These are phyloP conservation scores for Hypomecis punctinalis DNA, from an alignment of 2,888 invertebrate species.

Conservation along the genomic window DNA sequence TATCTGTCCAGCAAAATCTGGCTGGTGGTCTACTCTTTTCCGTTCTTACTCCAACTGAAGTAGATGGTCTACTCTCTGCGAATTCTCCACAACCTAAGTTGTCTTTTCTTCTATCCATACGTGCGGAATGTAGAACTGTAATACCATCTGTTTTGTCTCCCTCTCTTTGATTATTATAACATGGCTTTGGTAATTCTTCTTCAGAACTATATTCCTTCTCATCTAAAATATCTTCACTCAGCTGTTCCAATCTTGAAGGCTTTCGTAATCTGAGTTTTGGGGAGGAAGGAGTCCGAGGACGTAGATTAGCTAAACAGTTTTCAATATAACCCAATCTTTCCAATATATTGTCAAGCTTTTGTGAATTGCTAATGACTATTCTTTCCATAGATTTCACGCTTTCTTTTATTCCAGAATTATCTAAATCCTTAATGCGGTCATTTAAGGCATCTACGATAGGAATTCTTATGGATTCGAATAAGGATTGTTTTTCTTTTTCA, in stretches of 20 bases:
- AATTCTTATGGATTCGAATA: slow-evolving; percentile 66
- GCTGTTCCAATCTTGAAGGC: slow-evolving; percentile 65
- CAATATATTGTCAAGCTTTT: slow-evolving; percentile 65
- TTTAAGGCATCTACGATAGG: slow-evolving; percentile 69
- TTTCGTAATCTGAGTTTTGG: slow-evolving; percentile 43
- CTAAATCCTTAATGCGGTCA: slow-evolving; percentile 63
- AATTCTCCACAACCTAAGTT: slow-evolving; percentile 58
- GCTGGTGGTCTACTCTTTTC: slow-evolving; percentile 66
- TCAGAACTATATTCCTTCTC: slow-evolving; percentile 61
- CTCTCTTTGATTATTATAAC: slow-evolving; percentile 37
- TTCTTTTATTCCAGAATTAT: slow-evolving; percentile 47
- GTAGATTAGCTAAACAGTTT: slow-evolving; percentile 49
- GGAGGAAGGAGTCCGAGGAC: slow-evolving; percentile 17
- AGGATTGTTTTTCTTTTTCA: slow-evolving; percentile 64
- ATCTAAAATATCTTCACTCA: slow-evolving; percentile 59
- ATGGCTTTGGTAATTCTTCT: slow-evolving; percentile 57
- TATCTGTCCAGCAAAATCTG: slow-evolving; percentile 77
- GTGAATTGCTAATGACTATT: slow-evolving; percentile 54
- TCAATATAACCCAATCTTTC: slow-evolving; percentile 66
- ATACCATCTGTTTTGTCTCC: slow-evolving; percentile 39
- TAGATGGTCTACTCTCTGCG: slow-evolving; percentile 37
- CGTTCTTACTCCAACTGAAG: slow-evolving; percentile 52
- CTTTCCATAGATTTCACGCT: slow-evolving; percentile 58
- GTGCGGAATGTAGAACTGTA: slow-evolving; percentile 2
- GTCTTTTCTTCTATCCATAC: slow-evolving; percentile 38